phyloP scores from a whole-genome alignment of 2,888 invertebrate genomes.

The Harpalus rubripes region DNA sequence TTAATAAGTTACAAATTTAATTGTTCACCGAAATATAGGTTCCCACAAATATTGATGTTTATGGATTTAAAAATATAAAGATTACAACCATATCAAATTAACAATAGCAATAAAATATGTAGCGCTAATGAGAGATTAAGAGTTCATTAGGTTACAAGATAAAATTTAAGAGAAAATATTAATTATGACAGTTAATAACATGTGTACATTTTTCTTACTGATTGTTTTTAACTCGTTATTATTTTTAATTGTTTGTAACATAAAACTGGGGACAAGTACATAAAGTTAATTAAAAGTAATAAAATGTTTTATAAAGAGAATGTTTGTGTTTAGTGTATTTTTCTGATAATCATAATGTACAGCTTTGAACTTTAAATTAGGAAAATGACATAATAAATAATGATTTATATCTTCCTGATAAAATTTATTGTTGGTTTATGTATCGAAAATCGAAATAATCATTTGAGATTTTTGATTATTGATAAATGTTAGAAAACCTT shows the following conservation, averaged over 20 bases:
- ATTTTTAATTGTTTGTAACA: conserved; percentile 28
- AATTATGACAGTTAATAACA: not conserved
- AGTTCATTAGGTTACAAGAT: conserved; percentile 30
- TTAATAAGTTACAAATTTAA: conserved; percentile 8
- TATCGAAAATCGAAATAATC: not conserved
- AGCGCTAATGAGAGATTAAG: not conserved
- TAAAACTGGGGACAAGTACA: conserved; percentile 28
- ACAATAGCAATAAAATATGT: not conserved
- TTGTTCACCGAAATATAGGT: conserved; percentile 3
- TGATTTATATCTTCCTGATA: not conserved
- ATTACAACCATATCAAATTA: conserved; percentile 5
- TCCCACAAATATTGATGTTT: conserved; percentile 2
- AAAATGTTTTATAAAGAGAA: not conserved
- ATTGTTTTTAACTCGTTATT: conserved; percentile 38
- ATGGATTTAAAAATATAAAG: no score
- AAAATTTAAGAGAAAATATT: conserved; percentile 32
- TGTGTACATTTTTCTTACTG: conserved; percentile 19
- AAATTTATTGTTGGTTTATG: not conserved
- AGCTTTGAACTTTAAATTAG: not conserved
- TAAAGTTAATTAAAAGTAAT: conserved; percentile 36
- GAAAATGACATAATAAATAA: not conserved
- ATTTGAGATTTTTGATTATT: not conserved
- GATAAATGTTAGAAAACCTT: not conserved
- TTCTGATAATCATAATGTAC: not conserved
- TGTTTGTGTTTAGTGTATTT: not conserved